Evolutionary conservation across 2,797 vertebrate species (phyloP).

Genomic region (Brotula barbata): DNA sequence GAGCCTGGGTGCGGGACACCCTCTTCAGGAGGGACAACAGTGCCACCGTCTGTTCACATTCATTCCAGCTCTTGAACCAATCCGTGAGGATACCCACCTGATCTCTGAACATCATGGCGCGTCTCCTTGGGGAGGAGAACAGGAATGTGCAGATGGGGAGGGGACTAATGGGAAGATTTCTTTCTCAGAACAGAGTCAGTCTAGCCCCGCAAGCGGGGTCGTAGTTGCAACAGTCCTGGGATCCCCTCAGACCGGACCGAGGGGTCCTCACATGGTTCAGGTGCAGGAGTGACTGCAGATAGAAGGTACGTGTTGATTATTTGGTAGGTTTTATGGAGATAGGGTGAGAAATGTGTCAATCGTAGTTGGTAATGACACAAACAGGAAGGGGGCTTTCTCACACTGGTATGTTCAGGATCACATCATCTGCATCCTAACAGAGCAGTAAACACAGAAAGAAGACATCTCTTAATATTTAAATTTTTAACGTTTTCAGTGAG

Average conservation of each 20-base stretch:
- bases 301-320: constrained; percentile 48
- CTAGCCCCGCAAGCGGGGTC: constrained; percentile 75
- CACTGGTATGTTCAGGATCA: constrained; percentile 61
- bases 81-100: constrained; percentile 95
- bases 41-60: constrained; percentile 97
- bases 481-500: not conserved
- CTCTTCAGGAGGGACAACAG: constrained; percentile 94
- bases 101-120: constrained; percentile 99
- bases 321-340: constrained; percentile 42
- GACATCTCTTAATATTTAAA: not conserved
- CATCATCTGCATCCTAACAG: constrained; percentile 60
- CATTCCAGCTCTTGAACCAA: constrained; percentile 98
- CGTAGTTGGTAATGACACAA: constrained; percentile 31
- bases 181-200: constrained; percentile 63
- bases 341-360: constrained; percentile 42
- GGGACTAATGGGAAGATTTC: constrained; percentile 49
- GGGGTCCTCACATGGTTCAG: constrained; percentile 90
- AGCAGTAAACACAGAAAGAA: constrained; percentile 32
- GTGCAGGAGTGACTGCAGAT: constrained; percentile 64
- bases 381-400: constrained; percentile 45
- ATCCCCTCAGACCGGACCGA: constrained; percentile 77
- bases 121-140: constrained; percentile 73
- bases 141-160: constrained; percentile 52
- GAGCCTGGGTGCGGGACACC: constrained; percentile 92
- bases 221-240: constrained; percentile 71